Evolutionary conservation across 2,797 vertebrate species (phyloP).

Genomic region (Anguilla pacifica): DNA sequence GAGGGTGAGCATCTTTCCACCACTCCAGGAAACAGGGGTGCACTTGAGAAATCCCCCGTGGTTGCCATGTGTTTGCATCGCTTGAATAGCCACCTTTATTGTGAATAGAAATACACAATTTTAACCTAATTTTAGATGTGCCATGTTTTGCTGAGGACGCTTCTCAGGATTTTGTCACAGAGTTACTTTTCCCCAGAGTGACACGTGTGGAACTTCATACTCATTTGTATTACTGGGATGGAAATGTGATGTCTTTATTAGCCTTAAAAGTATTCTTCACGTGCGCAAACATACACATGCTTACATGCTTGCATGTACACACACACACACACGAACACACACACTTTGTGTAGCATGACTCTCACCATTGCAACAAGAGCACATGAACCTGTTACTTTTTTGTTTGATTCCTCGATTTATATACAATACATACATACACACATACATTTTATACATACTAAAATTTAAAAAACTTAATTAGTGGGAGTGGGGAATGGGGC

Average conservation of each 20-base stretch:
- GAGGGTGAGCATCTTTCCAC: neutral
- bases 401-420: neutral
- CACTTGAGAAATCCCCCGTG: neutral
- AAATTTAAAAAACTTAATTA: neutral
- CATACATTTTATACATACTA: neutral
- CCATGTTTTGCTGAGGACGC: neutral
- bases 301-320: too few relatives aligned
- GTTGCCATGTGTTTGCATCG: neutral
- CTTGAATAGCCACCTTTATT: neutral
- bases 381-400: neutral
- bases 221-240: neutral
- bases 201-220: neutral
- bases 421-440: too few relatives aligned
- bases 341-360: too few relatives aligned
- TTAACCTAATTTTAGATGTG: neutral
- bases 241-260: neutral
- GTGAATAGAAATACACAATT: neutral
- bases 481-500: too few relatives aligned
- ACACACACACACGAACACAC: too few relatives aligned
- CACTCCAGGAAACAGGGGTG: neutral
- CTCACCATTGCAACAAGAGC: neutral
- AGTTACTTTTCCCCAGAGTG: neutral
- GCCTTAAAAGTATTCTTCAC: neutral
- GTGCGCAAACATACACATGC: neutral
- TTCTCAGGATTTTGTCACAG: neutral